Evolutionary conservation across 2,797 vertebrate genomes (phyloP), one percentile per base, ranked within the genome.

Genomic region (Gila robusta): DNA sequence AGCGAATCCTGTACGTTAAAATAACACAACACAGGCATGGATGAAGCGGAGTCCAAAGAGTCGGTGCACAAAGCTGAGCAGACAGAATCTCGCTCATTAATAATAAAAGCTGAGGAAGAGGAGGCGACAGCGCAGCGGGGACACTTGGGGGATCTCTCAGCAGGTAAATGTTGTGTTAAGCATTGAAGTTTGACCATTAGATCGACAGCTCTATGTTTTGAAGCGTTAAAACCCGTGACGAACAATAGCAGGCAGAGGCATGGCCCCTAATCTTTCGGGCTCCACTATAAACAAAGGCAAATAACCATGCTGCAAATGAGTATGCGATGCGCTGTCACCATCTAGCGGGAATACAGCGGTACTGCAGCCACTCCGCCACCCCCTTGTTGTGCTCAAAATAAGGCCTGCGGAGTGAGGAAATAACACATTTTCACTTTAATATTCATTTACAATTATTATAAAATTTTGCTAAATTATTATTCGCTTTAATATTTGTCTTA

Each of bases 261-360:
- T 96, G 96, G 95, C 94, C 95, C 95, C 95, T 95, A 89, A 93
- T 94, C 94, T 94, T 92, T 91, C 91, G 92, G 94, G 95, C 95
- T 96, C 95, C 94, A 81, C 89, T 95, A 94, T 95, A 96, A 96
- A 96, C 96, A 96, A 96, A 96, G 96, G 93, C 95, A 93, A 92
- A 93, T 93, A 90, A 66, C 92, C 93, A 94, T 92, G 88, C 92
- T 93, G 92, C 91, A 82, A 67, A 56, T 78, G 88, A 54, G 84
- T 23, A 74, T 86, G 86, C 79, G 87, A 72, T 70, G 77, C 88
- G 82, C 87, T 83, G 89, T 83, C 91, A 85, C 91, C 91, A 84
- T 90, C 92, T 85, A 91, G 90, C 83, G 91, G 91, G 81, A 49
- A 66, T 23, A 3, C 3, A 10, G 41, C 41, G 64, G 62, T 73